Evolutionary conservation across 2,888 invertebrate species (phyloP).

Genomic region (Acronicta leporina): DNA sequence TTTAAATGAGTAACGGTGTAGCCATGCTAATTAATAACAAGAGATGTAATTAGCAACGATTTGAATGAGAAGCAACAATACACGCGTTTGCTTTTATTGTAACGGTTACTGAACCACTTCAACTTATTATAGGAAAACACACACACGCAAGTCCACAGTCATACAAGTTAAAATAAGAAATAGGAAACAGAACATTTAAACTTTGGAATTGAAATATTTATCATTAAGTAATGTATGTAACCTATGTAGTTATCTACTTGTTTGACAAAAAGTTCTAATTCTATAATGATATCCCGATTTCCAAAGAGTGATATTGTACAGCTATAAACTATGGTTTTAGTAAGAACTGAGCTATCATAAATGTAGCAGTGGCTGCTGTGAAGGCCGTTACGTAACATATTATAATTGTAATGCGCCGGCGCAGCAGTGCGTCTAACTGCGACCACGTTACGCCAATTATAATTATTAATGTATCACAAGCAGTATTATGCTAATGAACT

Average conservation of each 20-base stretch:
- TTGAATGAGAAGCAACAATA: conserved; percentile 48
- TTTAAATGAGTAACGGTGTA: conserved; percentile 56
- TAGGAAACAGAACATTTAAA: too few relatives aligned
- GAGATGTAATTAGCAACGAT: conserved; percentile 50
- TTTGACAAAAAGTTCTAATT: too few relatives aligned
- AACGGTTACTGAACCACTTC: conserved; percentile 34
- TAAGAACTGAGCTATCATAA: not conserved
- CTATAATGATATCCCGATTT: not conserved
- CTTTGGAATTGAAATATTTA: too few relatives aligned
- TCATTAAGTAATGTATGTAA: too few relatives aligned
- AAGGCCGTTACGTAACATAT: conserved; percentile 32
- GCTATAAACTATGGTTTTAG: not conserved
- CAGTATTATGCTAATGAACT: conserved; percentile 60
- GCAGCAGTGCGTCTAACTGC: conserved; percentile 42
- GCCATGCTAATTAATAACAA: conserved; percentile 54
- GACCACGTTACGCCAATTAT: conserved; percentile 60
- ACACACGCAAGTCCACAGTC: not conserved
- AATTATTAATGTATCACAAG: conserved; percentile 57
- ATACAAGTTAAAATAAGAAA: too few relatives aligned
- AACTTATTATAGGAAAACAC: not conserved
- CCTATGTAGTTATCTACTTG: too few relatives aligned
- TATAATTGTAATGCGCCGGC: conserved; percentile 2
- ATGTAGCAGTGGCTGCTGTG: conserved; percentile 4
- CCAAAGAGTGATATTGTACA: not conserved
- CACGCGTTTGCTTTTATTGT: conserved; percentile 44